Evolutionary conservation across 1,140 invertebrate genomes (phyloP), one percentile per base, ranked within the genome.

Genomic region (Leguminivora glycinivorella): DNA sequence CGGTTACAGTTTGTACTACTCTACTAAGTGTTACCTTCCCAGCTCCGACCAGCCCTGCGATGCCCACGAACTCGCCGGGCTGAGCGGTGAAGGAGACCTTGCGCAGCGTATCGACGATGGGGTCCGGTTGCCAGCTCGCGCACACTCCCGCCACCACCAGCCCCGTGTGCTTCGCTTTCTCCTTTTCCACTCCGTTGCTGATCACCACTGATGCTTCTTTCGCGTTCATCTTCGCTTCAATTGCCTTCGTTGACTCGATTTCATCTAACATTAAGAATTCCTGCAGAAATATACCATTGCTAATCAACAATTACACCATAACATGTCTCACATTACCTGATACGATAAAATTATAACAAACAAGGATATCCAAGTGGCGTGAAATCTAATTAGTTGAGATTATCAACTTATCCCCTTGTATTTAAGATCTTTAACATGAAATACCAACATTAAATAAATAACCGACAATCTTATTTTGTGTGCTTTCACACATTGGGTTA

Each of bases 1-100:
- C n/a, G n/a, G n/a, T n/a, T n/a, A n/a, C n/a, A n/a, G n/a, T n/a
- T n/a, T n/a, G n/a, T n/a, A n/a, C n/a, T 14, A 3, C 10, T 38
- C 10, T 38, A 38, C 34, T 47, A 29, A 12, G 25, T 63, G 68
- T 74, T 89, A 95, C 95, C 92, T 96, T 97, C 77, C 96, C 96
- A 67, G 95, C 92, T 38, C 96, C 96, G 25, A 97, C 96, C 40
- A 95, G 91, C 56, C 96, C 96, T 34, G 97, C 94, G 1, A 98
- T 85, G 10, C 95, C 95, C 56, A 95, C 85, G 40, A 97, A 92
- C 83, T 96, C 93, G 4, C 95, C 95, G 5, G 93, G 88, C 72
- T 91, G 84, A 0, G 95, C 92, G 2, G 88, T 90, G 12, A 96
- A 76, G 52, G 90, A 93, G 14, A 97, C 92, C 71, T 95, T 93